phyloP scores from a whole-genome alignment of 2,797 vertebrate species.

The Holocentrus rufus region DNA sequence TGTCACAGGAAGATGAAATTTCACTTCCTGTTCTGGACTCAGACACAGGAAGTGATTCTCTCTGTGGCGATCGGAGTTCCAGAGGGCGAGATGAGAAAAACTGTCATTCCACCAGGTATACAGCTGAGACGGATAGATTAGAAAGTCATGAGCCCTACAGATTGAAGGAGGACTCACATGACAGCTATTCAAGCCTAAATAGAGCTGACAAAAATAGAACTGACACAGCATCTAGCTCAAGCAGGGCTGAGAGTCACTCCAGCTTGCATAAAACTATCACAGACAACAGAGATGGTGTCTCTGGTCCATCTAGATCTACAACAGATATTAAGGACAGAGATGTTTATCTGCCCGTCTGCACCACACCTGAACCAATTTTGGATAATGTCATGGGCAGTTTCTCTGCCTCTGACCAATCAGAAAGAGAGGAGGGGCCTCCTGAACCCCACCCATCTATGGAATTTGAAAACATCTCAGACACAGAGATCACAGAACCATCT shows the following conservation, averaged over 20 bases:
- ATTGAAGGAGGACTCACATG: neutral
- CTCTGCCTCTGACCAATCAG: neutral
- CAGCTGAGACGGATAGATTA: slow-evolving; percentile 9
- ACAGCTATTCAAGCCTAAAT: slow-evolving; percentile 8
- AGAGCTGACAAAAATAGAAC: slow-evolving; percentile 17
- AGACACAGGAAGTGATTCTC: slow-evolving; percentile 23
- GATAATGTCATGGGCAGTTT: neutral
- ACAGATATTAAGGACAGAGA: neutral
- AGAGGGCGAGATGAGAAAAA: slow-evolving; percentile 44
- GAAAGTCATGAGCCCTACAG: neutral
- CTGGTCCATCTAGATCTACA: neutral
- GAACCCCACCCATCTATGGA: slow-evolving; percentile 17
- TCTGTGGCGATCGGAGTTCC: slow-evolving; percentile 7
- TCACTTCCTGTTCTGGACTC: slow-evolving; percentile 20
- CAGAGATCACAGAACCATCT: slow-evolving; percentile 19
- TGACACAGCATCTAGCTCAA: neutral
- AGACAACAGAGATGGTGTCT: slow-evolving; percentile 1
- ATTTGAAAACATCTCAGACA: slow-evolving; percentile 5
- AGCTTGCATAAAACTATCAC: neutral
- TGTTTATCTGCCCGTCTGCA: slow-evolving; percentile 8
- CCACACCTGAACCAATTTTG: slow-evolving; percentile 1
- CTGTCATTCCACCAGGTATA: slow-evolving; percentile 12
- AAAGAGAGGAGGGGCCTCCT: neutral
- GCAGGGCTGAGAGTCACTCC: neutral
- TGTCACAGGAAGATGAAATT: slow-evolving; percentile 7